A percentile compares a stretch with the other conserved stretches of the same genome.
These are phyloP conservation scores for Microcebus lehilahytsara DNA, from an alignment of 2,113 vertebrate species.

Conservation along the genomic window DNA sequence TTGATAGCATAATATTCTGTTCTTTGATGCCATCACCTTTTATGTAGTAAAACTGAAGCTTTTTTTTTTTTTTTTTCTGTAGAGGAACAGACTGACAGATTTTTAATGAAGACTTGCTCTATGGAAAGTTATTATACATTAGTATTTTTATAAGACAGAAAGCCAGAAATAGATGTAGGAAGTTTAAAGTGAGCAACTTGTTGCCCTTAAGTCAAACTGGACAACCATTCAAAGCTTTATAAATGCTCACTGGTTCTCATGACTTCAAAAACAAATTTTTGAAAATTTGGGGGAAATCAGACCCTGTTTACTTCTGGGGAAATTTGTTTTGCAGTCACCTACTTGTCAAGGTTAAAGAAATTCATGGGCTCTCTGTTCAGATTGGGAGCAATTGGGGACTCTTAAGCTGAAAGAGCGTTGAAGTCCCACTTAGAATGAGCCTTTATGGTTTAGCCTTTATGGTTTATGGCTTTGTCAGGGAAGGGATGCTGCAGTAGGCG, in stretches of 20 bases:
- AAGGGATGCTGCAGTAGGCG: background rate
- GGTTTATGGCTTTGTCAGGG: background rate
- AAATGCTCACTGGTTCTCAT: conserved; percentile 11
- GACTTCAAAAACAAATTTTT: background rate
- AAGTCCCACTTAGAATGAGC: background rate
- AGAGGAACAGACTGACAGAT: background rate
- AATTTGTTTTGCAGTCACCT: conserved; percentile 27
- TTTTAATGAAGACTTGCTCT: conserved; percentile 18
- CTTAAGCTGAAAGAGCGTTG: background rate
- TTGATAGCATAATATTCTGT: conserved; percentile 7
- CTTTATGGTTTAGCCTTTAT: conserved; percentile 38
- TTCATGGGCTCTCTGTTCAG: background rate
- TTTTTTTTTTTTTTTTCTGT: background rate
- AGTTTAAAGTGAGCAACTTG: background rate
- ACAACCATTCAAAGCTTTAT: background rate
- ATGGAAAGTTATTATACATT: background rate
- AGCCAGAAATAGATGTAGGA: background rate
- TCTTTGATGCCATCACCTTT: conserved; percentile 26
- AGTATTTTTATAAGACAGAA: conserved; percentile 17
- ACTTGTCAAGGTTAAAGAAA: conserved; percentile 32
- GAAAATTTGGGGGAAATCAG: background rate
- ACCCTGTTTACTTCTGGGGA: background rate
- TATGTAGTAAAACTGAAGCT: background rate
- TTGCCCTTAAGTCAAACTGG: conserved; percentile 31
- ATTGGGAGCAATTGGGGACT: background rate